Evolutionary conservation across 2,888 invertebrate species (phyloP).

Genomic region (Lithodes maja): DNA sequence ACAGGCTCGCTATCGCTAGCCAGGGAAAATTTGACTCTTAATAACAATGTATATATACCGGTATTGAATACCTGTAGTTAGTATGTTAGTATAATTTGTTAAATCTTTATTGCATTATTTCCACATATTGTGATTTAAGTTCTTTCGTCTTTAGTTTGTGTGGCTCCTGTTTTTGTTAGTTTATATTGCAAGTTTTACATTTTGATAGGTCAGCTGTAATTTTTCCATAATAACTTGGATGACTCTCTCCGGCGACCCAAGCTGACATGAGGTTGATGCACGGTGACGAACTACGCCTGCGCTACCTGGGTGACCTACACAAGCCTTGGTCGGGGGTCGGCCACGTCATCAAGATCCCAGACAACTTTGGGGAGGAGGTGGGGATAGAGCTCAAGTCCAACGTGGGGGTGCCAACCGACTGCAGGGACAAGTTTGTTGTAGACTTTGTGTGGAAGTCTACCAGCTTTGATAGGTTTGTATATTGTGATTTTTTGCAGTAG

Average conservation of each 20-base stretch:
- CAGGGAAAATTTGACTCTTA: no score
- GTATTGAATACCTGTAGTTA: no score
- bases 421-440: slow-evolving; percentile 95
- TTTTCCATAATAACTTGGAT: background rate
- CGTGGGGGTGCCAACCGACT: slow-evolving; percentile 93
- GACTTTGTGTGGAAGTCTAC: slow-evolving; percentile 99
- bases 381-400: slow-evolving; percentile 96
- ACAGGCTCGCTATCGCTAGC: no score
- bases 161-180: no score
- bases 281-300: slow-evolving; percentile 95
- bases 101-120: no score
- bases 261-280: slow-evolving; percentile 98
- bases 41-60: no score
- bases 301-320: slow-evolving; percentile 94
- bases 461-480: slow-evolving; percentile 89
- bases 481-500: background rate
- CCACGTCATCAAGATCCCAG: slow-evolving; percentile 93
- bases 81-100: no score
- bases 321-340: slow-evolving; percentile 98
- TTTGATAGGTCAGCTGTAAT: no score
- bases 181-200: no score
- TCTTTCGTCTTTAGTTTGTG: no score
- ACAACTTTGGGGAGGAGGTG: slow-evolving; percentile 98
- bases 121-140: no score
- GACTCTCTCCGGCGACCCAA: background rate